phyloP scores from a whole-genome alignment of 1,140 invertebrate species.

The Panagrolaimus sp. region DNA sequence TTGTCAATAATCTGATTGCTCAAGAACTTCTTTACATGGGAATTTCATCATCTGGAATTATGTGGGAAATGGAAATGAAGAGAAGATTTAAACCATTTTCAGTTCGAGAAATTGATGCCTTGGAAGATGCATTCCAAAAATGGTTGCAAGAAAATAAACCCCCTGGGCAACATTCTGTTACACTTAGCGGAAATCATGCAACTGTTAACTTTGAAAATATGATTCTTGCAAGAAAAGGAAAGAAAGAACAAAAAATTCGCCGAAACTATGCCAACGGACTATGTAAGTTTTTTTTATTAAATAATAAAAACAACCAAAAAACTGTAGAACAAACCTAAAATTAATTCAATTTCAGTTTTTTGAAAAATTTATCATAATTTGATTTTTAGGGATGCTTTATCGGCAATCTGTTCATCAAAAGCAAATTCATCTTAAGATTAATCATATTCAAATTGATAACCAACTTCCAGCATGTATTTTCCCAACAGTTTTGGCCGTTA shows the following conservation, averaged over 20 bases:
- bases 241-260: conserved; percentile 32
- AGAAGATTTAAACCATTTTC: conserved; percentile 70
- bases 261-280: conserved; percentile 60
- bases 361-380: too few relatives aligned
- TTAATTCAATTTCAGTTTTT: too few relatives aligned
- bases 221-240: conserved; percentile 56
- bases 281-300: too few relatives aligned
- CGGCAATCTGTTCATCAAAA: conserved; percentile 76
- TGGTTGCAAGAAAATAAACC: conserved; percentile 62
- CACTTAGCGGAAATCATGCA: conserved; percentile 28
- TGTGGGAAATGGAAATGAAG: conserved; percentile 73
- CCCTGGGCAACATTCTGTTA: not conserved
- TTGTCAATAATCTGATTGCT: conserved; percentile 77
- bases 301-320: too few relatives aligned
- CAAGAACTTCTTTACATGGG: conserved; percentile 80
- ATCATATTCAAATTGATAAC: conserved; percentile 59
- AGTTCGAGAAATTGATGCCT: conserved; percentile 65
- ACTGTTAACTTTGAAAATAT: conserved; percentile 72
- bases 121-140: conserved; percentile 78
- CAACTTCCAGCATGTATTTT: conserved; percentile 78
- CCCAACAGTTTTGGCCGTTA: conserved; percentile 83
- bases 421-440: conserved; percentile 66
- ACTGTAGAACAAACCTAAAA: too few relatives aligned
- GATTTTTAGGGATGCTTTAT: conserved; percentile 75
- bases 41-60: conserved; percentile 77